Percentiles rank a stretch among this genome's conserved stretches.
Evolutionary conservation across 2,113 vertebrate species (phyloP).

Genomic region (Sebastes schlegelii): DNA sequence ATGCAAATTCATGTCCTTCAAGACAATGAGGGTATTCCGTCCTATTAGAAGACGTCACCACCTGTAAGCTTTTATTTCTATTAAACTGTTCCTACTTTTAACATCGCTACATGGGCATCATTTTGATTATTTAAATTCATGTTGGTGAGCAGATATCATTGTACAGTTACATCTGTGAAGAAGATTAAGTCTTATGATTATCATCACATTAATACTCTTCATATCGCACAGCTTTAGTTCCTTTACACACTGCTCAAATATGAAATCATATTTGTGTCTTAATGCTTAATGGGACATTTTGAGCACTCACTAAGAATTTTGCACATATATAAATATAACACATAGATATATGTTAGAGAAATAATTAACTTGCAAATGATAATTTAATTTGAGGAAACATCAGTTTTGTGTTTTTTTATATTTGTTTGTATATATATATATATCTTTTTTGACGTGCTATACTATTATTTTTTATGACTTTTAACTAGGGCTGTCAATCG

Average conservation of each 20-base stretch:
- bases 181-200: background rate
- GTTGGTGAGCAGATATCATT: background rate
- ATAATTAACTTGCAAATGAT: background rate
- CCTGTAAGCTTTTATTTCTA: too few species aligned
- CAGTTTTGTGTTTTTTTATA: background rate
- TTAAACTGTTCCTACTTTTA: background rate
- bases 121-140: background rate
- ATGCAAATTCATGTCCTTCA: too few species aligned
- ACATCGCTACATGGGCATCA: background rate
- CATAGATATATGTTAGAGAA: background rate
- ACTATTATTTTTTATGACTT: too few species aligned
- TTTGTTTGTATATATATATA: too few species aligned
- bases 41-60: background rate
- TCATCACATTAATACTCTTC: background rate
- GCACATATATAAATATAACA: too few species aligned
- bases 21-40: too few species aligned
- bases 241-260: background rate
- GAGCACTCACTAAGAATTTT: background rate
- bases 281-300: background rate
- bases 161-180: background rate
- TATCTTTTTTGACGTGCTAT: too few species aligned
- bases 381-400: background rate
- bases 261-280: background rate
- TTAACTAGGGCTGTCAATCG: too few species aligned
- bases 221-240: background rate